These are phyloP conservation scores for Corythornis cristatus DNA, from an alignment of 2,113 vertebrate species.

Conservation along the genomic window DNA sequence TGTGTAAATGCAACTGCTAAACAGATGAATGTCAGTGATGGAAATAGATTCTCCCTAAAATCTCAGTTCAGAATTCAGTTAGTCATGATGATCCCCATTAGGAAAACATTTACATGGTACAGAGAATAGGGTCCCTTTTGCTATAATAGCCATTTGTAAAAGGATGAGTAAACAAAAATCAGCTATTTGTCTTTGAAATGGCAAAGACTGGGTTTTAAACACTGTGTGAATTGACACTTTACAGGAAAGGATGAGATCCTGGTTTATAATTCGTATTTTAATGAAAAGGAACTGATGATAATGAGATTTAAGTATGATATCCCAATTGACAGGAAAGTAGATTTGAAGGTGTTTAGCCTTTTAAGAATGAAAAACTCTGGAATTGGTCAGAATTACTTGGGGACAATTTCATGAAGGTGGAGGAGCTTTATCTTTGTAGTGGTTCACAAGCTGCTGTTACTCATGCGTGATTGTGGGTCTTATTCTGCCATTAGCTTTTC, in stretches of 20 bases:
- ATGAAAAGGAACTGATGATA: neutral
- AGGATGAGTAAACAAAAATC: neutral
- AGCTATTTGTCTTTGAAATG: neutral
- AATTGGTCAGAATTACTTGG: neutral
- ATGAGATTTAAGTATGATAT: neutral
- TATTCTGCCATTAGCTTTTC: neutral
- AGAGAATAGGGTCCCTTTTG: neutral
- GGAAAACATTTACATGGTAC: neutral
- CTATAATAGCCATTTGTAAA: neutral
- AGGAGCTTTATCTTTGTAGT: neutral
- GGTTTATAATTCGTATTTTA: neutral
- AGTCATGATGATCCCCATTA: rapidly evolving
- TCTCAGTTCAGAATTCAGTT: neutral
- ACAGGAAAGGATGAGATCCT: neutral
- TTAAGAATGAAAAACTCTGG: neutral
- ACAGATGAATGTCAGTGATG: neutral
- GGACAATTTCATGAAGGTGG: neutral
- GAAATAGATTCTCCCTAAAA: neutral
- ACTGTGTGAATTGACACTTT: neutral
- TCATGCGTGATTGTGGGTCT: neutral
- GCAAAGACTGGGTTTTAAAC: neutral
- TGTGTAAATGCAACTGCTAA: neutral
- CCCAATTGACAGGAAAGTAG: neutral
- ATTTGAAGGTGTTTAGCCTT: neutral
- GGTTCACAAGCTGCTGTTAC: neutral